Evolutionary conservation across 2,888 invertebrate genomes (phyloP).

Genomic region (Cotesia congregata): DNA sequence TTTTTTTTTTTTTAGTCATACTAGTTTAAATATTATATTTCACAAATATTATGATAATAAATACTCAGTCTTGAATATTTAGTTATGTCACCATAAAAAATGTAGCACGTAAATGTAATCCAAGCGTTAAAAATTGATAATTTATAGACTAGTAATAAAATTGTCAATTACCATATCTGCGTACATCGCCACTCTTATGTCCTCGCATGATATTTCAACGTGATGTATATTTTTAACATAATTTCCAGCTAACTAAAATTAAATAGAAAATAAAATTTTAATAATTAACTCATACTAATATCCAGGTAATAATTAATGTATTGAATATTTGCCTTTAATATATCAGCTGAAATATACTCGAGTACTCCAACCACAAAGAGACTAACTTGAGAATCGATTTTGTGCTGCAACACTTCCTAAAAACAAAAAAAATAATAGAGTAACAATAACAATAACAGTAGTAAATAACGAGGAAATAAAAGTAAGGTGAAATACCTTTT

Average conservation of each 20-base stretch:
- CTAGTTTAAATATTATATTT: too few species aligned
- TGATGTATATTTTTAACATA: constrained; percentile 97
- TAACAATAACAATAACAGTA: not conserved
- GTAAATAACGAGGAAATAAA: not conserved
- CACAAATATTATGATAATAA: too few species aligned
- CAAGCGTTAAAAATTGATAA: not conserved
- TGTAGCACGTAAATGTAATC: constrained; percentile 3
- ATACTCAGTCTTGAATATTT: not conserved
- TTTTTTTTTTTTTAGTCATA: too few species aligned
- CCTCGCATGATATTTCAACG: constrained; percentile 90
- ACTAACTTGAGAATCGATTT: constrained; percentile 89
- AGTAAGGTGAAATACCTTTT: constrained; percentile 74
- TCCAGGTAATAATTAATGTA: not conserved
- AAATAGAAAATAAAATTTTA: constrained; percentile 32
- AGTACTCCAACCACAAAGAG: constrained; percentile 93
- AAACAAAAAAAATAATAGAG: constrained; percentile 51
- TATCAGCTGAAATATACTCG: constrained; percentile 96
- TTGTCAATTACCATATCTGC: constrained; percentile 87
- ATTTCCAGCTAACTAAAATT: constrained; percentile 86
- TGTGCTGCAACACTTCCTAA: constrained; percentile 88
- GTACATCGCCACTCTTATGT: constrained; percentile 97
- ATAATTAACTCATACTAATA: constrained; percentile 7
- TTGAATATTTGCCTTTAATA: constrained; percentile 79
- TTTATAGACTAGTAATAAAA: constrained; percentile 30
- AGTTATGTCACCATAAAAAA: not conserved